A percentile compares a stretch with the other conserved stretches of the same genome.
phyloP scores from a whole-genome alignment of 2,888 invertebrate species.

The Macrosoma leucophasiata region DNA sequence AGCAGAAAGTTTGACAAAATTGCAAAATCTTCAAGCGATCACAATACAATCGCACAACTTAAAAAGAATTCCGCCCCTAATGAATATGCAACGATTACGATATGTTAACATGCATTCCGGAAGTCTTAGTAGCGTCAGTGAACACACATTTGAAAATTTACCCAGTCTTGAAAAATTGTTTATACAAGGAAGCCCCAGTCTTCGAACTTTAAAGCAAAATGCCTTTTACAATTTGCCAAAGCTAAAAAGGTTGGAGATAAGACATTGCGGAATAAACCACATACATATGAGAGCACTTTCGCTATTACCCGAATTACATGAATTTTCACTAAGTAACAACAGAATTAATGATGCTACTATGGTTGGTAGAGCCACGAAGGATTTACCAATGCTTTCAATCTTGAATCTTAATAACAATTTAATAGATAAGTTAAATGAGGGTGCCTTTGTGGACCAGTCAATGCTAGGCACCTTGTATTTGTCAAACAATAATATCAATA shows the following conservation, averaged over 20 bases:
- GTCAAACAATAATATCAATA: conserved; percentile 83
- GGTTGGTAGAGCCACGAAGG: conserved; percentile 85
- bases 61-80: conserved; percentile 84
- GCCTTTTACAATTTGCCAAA: conserved; percentile 81
- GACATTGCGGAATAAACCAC: conserved; percentile 83
- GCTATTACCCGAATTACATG: conserved; percentile 81
- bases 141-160: conserved; percentile 82
- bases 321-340: conserved; percentile 83
- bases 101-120: conserved; percentile 84
- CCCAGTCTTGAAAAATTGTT: conserved; percentile 84
- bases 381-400: conserved; percentile 81
- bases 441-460: conserved; percentile 86
- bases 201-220: conserved; percentile 83
- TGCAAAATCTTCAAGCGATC: conserved; percentile 86
- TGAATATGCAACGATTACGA: conserved; percentile 81
- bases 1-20: conserved; percentile 83
- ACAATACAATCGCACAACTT: conserved; percentile 87
- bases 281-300: conserved; percentile 86
- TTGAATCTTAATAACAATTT: conserved; percentile 83
- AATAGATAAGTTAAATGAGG: conserved; percentile 83
- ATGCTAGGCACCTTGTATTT: conserved; percentile 80
- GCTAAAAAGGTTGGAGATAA: conserved; percentile 83
- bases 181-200: conserved; percentile 80
- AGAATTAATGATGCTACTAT: conserved; percentile 86
- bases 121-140: conserved; percentile 78